phyloP scores from a whole-genome alignment of 2,797 vertebrate species.

The Acrocephalus scirpaceus region DNA sequence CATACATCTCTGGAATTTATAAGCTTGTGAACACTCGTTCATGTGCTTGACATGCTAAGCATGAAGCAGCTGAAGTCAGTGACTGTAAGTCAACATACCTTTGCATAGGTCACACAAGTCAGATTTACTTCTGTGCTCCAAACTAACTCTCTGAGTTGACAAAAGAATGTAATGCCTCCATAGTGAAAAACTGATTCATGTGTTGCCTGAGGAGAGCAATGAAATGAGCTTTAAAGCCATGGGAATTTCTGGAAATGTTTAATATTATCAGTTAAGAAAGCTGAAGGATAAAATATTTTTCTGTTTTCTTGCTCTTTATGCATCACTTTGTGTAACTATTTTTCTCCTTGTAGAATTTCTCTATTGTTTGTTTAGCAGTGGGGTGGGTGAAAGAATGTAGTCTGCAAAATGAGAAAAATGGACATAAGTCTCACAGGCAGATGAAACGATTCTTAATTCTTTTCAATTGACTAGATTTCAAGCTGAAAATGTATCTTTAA shows the following conservation, averaged over 20 bases:
- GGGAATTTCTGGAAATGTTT: slow-evolving; percentile 24
- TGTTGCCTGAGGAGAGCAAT: background rate
- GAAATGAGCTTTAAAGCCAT: slow-evolving; percentile 6
- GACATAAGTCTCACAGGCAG: background rate
- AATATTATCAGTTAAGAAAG: slow-evolving; percentile 2
- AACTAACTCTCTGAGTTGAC: background rate
- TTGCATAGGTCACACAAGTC: slow-evolving; percentile 4
- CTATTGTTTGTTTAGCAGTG: slow-evolving; percentile 7
- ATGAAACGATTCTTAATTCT: background rate
- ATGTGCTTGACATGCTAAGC: background rate
- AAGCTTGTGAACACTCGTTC: background rate
- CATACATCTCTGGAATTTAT: background rate
- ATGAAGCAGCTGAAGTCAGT: background rate
- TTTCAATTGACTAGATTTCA: background rate
- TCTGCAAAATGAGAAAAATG: slow-evolving; percentile 23
- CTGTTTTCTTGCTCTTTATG: background rate
- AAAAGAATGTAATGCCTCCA: slow-evolving; percentile 27
- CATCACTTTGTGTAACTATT: background rate
- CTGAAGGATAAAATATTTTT: background rate
- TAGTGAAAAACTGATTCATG: slow-evolving; percentile 13
- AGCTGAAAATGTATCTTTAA: slow-evolving; percentile 3
- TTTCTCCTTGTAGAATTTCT: background rate
- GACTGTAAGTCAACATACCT: slow-evolving; percentile 2
- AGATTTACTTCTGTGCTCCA: background rate
- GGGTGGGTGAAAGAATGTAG: background rate